Conservation (phyloP, 2,797 vertebrate genomes). For the Poeciliopsis paucimaculata region DNA sequence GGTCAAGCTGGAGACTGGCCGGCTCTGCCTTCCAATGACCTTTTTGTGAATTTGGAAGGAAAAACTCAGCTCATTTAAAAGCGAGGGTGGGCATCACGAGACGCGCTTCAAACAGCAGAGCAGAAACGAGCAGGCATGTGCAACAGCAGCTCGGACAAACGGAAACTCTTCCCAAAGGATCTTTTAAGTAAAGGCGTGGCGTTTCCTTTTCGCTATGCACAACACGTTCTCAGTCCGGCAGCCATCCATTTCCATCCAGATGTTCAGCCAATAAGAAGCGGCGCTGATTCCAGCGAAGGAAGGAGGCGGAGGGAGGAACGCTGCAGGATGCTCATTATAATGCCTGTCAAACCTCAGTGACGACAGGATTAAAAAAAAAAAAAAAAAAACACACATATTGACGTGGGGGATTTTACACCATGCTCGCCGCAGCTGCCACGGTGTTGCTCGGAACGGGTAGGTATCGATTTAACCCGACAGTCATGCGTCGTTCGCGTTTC, state of each 20-base stretch:
- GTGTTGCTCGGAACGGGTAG: slow-evolving; percentile 78
- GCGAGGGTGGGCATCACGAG: not conserved
- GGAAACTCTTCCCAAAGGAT: not conserved
- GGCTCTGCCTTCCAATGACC: not conserved
- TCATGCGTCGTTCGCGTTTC: not conserved
- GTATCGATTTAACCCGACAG: slow-evolving; percentile 54
- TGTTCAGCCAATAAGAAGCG: slow-evolving; percentile 78
- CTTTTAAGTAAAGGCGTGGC: slow-evolving; percentile 24
- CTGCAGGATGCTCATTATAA: slow-evolving; percentile 74
- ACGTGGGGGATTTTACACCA: slow-evolving; percentile 50
- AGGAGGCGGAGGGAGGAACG: slow-evolving; percentile 75
- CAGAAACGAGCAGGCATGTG: not conserved
- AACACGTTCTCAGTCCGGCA: slow-evolving; percentile 16
- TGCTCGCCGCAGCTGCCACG: slow-evolving; percentile 70
- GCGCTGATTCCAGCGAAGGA: slow-evolving; percentile 50
- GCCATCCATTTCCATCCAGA: slow-evolving; percentile 81
- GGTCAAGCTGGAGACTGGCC: slow-evolving; percentile 31
- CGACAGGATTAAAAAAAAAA: slow-evolving; percentile 21
- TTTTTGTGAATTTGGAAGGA: not conserved
- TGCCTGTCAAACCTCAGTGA: slow-evolving; percentile 70
- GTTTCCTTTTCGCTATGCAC: slow-evolving; percentile 10
- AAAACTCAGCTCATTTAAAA: not conserved
- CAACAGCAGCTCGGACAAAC: not conserved
- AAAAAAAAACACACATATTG: not conserved
- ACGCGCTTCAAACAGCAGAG: not conserved